phyloP scores from a whole-genome alignment of 2,888 invertebrate species.

The Agrochola lota region DNA sequence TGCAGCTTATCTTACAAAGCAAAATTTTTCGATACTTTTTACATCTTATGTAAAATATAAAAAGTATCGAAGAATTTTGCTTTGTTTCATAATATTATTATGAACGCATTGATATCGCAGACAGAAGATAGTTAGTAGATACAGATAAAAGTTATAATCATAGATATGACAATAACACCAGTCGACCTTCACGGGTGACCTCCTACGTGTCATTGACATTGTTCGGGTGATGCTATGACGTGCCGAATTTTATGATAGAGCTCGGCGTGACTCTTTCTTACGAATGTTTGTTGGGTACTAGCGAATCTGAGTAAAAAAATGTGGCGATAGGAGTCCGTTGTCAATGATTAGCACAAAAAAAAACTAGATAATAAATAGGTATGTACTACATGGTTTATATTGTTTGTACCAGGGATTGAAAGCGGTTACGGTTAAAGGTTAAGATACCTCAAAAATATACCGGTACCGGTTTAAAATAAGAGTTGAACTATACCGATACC shows the following conservation, averaged over 20 bases:
- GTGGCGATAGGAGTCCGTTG: background rate
- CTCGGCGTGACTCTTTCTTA: conserved; percentile 37
- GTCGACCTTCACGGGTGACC: conserved; percentile 59
- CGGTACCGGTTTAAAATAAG: no score
- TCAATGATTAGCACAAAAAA: no score
- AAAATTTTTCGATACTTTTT: conserved; percentile 7
- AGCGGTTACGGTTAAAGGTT: no score
- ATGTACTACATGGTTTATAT: no score
- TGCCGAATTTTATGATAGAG: conserved; percentile 27
- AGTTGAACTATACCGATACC: no score
- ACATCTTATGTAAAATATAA: background rate
- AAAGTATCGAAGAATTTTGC: no score
- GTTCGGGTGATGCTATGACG: conserved; percentile 37
- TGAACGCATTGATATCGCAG: conserved; percentile 19
- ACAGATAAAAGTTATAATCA: conserved; percentile 33
- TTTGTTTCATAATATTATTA: background rate
- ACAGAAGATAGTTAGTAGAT: no score
- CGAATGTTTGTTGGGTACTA: background rate
- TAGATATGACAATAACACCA: conserved; percentile 57
- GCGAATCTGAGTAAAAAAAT: background rate
- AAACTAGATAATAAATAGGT: background rate
- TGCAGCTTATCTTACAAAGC: background rate
- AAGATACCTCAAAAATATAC: no score
- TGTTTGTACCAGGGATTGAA: background rate
- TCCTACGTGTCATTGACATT: conserved; percentile 62